Evolutionary conservation across 2,888 invertebrate genomes (phyloP), one percentile per base, ranked within the genome.

Genomic region (Drosophila engyochracea): DNA sequence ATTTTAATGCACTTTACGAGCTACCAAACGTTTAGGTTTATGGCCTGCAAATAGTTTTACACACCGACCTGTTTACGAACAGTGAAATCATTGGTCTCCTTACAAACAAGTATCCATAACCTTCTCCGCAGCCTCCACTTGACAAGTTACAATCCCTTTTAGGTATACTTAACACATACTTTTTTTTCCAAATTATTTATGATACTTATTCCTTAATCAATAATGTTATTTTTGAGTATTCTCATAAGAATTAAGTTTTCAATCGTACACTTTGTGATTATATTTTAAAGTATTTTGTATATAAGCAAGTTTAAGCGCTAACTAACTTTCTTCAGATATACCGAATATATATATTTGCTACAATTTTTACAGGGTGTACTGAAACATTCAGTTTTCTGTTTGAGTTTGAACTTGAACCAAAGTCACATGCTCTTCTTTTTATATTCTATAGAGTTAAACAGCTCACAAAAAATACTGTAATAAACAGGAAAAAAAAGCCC

Each of bases 21-120:
- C 75, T 61, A 70, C 69, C 60, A 77, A 87, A 63, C 80, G 64
- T 58, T 90, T 87, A 74, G 57, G 33, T 60, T 64, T 44, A 80
- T 74, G 74, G 72, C 52, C 72, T 60, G 74, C 67, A 80, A 85
- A 85, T 88, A 76, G 85, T 76, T 79, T 82, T 59, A 73, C 71
- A 60, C 54, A 72, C 9, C 16, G 25, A 31, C 9, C 19, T 31
- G 12, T 44, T 22, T 44, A 44, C 44, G 22, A 44, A 22, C 44
- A 44, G 22, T 44, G 44, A 44, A 44, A 44, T 22, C 44, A 41
- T n/a, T 41, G 41, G 41, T 12, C n/a, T 41, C n/a, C n/a, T 4
- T 12, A 10, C 4, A n/a, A 22, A 22, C 14, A 22, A 47, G 22
- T 22, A 2, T 16, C 4, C 9, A 9, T 16, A 16, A 25, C 1